These are phyloP conservation scores for Nematopogon swammerdamellus DNA, from an alignment of 2,888 invertebrate genomes.

Conservation along the genomic window DNA sequence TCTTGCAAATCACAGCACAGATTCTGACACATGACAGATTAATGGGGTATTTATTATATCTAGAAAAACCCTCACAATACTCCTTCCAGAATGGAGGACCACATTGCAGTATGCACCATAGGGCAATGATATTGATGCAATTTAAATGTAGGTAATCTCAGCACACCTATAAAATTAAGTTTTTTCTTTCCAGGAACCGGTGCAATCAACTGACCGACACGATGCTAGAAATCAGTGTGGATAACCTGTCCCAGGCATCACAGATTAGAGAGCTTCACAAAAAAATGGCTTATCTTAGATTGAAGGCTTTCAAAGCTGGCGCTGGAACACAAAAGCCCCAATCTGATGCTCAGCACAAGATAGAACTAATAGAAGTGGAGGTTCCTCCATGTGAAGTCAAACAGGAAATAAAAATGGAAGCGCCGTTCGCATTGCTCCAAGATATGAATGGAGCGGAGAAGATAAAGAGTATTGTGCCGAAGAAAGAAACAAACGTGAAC, in stretches of 20 bases:
- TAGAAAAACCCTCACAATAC: no score
- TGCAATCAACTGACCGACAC: conserved; percentile 2
- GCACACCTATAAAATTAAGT: no score
- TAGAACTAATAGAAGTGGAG: neutral
- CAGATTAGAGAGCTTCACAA: conserved; percentile 11
- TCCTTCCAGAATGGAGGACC: no score
- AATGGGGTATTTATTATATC: no score
- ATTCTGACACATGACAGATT: no score
- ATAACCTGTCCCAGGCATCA: conserved; percentile 10
- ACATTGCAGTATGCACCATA: no score
- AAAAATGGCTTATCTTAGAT: conserved; percentile 10
- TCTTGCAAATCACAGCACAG: no score
- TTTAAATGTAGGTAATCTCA: no score
- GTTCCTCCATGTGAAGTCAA: neutral
- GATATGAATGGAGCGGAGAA: neutral
- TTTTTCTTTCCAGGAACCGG: neutral
- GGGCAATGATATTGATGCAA: no score
- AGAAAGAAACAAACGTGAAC: neutral
- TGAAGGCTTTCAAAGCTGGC: conserved; percentile 10
- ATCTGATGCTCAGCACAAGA: neutral
- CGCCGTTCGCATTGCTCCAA: neutral
- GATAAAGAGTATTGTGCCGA: neutral
- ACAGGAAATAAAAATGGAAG: neutral
- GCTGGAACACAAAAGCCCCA: conserved; percentile 1
- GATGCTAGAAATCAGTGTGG: conserved; percentile 9